These are phyloP conservation scores for Vidua macroura DNA, from an alignment of 2,113 vertebrate genomes.

Conservation along the genomic window DNA sequence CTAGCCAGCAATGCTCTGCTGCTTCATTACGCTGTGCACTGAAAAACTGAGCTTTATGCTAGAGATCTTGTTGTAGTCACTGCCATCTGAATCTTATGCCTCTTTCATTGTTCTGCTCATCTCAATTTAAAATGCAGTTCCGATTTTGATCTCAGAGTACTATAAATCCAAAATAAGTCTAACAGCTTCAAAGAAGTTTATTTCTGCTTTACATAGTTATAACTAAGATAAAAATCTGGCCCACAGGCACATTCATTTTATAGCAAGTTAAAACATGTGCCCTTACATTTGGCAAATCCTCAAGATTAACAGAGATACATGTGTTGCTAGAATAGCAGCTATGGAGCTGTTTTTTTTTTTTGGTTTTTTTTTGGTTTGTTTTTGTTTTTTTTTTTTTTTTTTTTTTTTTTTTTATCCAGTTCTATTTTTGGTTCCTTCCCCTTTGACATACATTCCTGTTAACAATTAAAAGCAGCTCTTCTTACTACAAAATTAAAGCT, in stretches of 20 bases:
- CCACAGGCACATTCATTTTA: slow-evolving; percentile 29
- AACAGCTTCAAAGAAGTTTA: slow-evolving; percentile 38
- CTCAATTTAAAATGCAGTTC: not conserved
- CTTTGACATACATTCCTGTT: slow-evolving; percentile 62
- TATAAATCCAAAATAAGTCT: slow-evolving; percentile 9
- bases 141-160: slow-evolving; percentile 20
- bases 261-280: slow-evolving; percentile 34
- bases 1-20: not conserved
- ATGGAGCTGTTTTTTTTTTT: not conserved
- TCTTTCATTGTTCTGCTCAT: slow-evolving; percentile 36
- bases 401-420: not conserved
- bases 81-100: not conserved
- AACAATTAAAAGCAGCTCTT: not conserved
- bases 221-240: slow-evolving; percentile 51
- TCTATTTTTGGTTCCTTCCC: slow-evolving; percentile 47
- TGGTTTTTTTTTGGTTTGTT: not conserved
- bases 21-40: not conserved
- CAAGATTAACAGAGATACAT: not conserved
- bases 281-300: not conserved
- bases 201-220: slow-evolving; percentile 44
- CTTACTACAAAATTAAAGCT: not conserved
- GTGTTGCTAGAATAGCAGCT: slow-evolving; percentile 3
- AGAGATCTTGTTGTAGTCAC: not conserved
- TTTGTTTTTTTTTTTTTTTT: not conserved
- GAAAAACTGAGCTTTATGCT: not conserved